Percentiles rank a stretch among this genome's conserved stretches.
These are phyloP conservation scores for Pyrgilauda ruficollis DNA, from an alignment of 2,113 vertebrate species.

Conservation along the genomic window DNA sequence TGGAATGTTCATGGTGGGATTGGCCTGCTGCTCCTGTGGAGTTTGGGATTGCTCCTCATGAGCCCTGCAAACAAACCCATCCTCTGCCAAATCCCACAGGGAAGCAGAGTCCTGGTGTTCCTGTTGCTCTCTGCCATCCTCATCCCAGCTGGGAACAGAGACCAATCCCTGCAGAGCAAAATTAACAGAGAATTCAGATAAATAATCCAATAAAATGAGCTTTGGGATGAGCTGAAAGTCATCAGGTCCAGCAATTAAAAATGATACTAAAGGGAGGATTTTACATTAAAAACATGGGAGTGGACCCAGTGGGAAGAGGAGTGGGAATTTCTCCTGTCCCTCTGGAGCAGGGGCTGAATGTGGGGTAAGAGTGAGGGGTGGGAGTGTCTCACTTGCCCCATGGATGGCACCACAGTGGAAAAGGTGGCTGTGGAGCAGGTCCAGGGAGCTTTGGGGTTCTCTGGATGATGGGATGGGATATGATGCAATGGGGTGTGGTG, in stretches of 20 bases:
- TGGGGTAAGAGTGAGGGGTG: not conserved
- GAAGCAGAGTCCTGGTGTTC: not conserved
- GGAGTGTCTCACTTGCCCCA: not conserved
- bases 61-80: not conserved
- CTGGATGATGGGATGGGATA: not conserved
- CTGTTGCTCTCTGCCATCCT: not conserved
- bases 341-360: accelerated
- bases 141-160: accelerated
- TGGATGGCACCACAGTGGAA: not conserved
- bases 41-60: accelerated
- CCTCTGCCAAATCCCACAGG: not conserved
- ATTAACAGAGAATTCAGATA: not conserved
- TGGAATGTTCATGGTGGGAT: not conserved
- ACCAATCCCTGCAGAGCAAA: not conserved
- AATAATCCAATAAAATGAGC: not conserved
- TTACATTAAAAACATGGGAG: not conserved
- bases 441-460: not conserved
- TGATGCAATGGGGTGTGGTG: not conserved
- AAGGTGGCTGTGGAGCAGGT: accelerated
- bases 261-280: not conserved
- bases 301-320: not conserved
- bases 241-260: not conserved
- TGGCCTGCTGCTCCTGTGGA: not conserved
- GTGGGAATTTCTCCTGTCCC: not conserved
- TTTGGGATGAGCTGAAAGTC: not conserved